Conservation (phyloP, 1,140 invertebrate species). For the Nylanderia fulva region DNA sequence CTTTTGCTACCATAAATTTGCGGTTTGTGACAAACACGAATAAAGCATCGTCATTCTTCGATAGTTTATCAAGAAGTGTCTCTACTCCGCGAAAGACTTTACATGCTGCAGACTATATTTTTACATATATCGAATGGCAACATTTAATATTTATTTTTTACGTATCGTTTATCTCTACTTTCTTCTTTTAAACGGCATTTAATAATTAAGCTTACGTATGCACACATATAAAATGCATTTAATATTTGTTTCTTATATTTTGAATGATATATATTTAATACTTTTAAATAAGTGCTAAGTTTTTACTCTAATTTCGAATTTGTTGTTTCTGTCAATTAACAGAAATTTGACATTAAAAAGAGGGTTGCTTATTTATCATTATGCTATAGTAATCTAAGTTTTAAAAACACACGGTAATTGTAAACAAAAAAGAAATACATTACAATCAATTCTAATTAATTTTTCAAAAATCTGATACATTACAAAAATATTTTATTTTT, state of each 20-base stretch:
- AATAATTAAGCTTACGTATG: background rate
- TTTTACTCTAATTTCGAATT: no score
- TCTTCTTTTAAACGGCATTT: background rate
- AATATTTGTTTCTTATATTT: background rate
- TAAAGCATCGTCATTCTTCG: background rate
- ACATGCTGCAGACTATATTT: background rate
- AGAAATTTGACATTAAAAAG: no score
- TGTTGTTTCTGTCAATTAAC: no score
- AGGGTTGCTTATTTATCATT: no score
- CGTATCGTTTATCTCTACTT: background rate
- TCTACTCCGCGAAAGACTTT: background rate
- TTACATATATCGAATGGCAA: slow-evolving; percentile 42
- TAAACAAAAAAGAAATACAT: background rate
- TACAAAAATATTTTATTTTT: no score
- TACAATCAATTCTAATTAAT: no score
- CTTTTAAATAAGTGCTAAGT: background rate
- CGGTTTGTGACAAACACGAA: background rate
- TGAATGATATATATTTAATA: background rate
- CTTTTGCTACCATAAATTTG: slow-evolving; percentile 18
- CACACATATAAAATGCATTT: background rate
- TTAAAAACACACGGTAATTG: no score
- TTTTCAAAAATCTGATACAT: no score
- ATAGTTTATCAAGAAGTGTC: slow-evolving; percentile 1
- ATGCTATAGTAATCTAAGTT: no score
- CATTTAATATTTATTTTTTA: slow-evolving; percentile 55